A percentile compares a stretch with the other conserved stretches of the same genome.
These are phyloP conservation scores for Caenorhabditis sp. DNA, from an alignment of 2,888 invertebrate species.

Conservation along the genomic window DNA sequence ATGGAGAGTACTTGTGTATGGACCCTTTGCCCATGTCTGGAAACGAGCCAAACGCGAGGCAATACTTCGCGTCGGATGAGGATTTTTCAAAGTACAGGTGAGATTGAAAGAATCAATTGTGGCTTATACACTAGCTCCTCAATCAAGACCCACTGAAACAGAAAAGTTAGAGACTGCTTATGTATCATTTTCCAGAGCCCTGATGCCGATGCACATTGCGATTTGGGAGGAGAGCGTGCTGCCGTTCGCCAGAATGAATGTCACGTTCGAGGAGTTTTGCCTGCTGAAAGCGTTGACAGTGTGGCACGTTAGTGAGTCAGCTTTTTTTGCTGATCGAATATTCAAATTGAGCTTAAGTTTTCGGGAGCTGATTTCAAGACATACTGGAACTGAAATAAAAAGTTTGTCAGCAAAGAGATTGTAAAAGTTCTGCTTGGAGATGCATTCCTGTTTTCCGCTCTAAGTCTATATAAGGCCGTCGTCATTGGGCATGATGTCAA, in stretches of 20 bases:
- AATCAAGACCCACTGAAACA: neutral
- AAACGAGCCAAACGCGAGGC: conserved; percentile 61
- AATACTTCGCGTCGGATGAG: conserved; percentile 58
- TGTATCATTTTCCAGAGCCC: conserved; percentile 49
- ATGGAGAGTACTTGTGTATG: conserved; percentile 68
- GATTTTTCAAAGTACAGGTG: conserved; percentile 71
- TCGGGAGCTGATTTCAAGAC: no score
- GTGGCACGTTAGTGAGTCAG: conserved; percentile 70
- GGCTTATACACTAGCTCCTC: no score
- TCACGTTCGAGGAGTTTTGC: conserved; percentile 69
- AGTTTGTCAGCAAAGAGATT: no score
- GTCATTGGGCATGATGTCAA: no score
- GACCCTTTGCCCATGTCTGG: conserved; percentile 67
- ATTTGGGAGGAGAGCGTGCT: conserved; percentile 67
- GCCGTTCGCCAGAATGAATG: conserved; percentile 64
- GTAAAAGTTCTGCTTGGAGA: no score
- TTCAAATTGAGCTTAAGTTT: no score
- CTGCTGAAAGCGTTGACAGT: conserved; percentile 69
- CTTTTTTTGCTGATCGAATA: neutral
- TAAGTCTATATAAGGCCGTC: no score
- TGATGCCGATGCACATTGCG: conserved; percentile 69
- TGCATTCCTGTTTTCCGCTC: no score
- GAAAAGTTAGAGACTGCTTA: no score
- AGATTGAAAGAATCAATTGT: neutral
- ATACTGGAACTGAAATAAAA: no score